Evolutionary conservation across 1,140 invertebrate species (phyloP).

Genomic region (Maconellicoccus hirsutus): DNA sequence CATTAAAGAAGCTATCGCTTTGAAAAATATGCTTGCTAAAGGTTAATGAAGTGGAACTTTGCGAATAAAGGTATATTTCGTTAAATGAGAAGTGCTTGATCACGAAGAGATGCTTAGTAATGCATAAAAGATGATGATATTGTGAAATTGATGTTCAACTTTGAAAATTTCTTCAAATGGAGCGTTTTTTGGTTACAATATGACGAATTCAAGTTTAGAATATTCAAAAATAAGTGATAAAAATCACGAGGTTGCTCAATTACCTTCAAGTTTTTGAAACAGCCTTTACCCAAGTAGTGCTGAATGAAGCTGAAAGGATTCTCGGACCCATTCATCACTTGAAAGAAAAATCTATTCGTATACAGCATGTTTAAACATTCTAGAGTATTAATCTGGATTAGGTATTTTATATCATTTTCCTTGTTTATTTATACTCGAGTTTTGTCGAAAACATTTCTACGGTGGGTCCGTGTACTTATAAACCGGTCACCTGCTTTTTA

Average conservation of each 20-base stretch:
- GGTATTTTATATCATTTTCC: neutral
- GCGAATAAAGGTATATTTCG: neutral
- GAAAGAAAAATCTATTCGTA: no score
- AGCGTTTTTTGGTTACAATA: no score
- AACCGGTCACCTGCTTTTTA: neutral
- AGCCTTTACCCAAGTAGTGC: no score
- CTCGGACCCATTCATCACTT: no score
- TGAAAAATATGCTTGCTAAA: neutral
- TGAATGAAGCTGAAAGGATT: no score
- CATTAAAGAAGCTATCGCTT: neutral
- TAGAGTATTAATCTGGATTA: no score
- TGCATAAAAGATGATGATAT: neutral
- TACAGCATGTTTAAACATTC: no score
- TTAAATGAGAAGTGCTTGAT: conserved; percentile 9
- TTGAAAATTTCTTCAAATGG: neutral
- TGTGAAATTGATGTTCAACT: neutral
- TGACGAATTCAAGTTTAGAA: no score
- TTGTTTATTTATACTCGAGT: neutral
- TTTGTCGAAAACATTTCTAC: neutral
- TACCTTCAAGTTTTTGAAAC: no score
- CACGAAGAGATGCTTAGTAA: neutral
- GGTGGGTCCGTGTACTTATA: no score
- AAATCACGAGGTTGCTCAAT: no score
- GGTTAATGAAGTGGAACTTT: conserved; percentile 3
- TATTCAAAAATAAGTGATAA: no score